Percentiles rank a stretch among this genome's conserved stretches.
These are phyloP conservation scores for Leptinotarsa lineolata DNA, from an alignment of 1,140 invertebrate species.

Conservation along the genomic window DNA sequence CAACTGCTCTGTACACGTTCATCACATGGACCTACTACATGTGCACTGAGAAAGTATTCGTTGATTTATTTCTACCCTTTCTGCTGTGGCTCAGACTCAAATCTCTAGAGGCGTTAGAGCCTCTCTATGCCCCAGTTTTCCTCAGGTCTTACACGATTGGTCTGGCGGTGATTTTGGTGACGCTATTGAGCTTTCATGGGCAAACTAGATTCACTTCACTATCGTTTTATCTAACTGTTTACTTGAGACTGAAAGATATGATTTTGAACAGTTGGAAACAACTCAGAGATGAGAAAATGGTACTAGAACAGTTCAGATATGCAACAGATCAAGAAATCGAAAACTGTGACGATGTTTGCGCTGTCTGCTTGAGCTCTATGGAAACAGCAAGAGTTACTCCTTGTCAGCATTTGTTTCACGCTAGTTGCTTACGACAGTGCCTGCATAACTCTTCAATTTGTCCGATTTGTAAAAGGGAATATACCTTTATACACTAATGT, in stretches of 20 bases:
- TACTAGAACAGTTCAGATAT: conserved; percentile 66
- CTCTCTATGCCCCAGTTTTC: conserved; percentile 68
- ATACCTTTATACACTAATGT: conserved; percentile 54
- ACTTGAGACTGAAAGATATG: conserved; percentile 67
- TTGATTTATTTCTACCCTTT: conserved; percentile 65
- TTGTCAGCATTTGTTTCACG: conserved; percentile 78
- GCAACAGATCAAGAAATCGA: conserved; percentile 69
- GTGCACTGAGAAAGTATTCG: conserved; percentile 73
- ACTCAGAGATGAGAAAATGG: conserved; percentile 63
- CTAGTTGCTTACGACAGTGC: conserved; percentile 72
- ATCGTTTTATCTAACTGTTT: conserved; percentile 70
- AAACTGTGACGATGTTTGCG: conserved; percentile 74
- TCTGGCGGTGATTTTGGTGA: conserved; percentile 60
- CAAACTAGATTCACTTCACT: conserved; percentile 64
- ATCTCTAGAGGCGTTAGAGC: conserved; percentile 68
- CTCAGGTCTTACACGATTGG: conserved; percentile 62
- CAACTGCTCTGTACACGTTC: conserved; percentile 66
- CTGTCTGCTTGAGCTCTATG: conserved; percentile 74
- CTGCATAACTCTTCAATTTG: conserved; percentile 70
- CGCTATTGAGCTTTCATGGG: conserved; percentile 61
- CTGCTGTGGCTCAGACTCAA: conserved; percentile 64
- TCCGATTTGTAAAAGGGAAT: conserved; percentile 70
- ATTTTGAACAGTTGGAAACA: conserved; percentile 60
- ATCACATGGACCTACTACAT: conserved; percentile 73
- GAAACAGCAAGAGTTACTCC: conserved; percentile 71